Evolutionary conservation across 2,888 invertebrate genomes (phyloP).

Genomic region (Drosophila gaucha): DNA sequence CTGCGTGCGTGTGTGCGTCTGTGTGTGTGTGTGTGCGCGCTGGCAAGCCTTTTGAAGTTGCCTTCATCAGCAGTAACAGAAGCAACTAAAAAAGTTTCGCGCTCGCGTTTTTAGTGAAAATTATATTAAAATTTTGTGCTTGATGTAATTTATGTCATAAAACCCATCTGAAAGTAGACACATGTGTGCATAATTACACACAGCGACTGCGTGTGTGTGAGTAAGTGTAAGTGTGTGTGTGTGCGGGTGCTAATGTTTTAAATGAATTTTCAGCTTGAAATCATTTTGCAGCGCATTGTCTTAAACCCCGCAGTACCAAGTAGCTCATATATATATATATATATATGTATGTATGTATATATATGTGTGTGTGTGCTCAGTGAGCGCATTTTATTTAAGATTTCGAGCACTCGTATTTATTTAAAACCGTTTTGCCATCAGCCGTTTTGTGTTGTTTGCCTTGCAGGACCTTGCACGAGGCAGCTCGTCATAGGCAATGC

Average conservation of each 20-base stretch:
- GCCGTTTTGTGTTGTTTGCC: constrained; percentile 42
- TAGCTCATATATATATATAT: constrained; percentile 3
- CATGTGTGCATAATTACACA: constrained; percentile 62
- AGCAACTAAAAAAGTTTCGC: constrained; percentile 70
- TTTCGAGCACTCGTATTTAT: constrained; percentile 39
- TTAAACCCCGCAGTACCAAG: constrained; percentile 24
- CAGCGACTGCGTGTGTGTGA: constrained; percentile 11
- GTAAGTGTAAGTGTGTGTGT: constrained; percentile 14
- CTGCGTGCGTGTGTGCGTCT: constrained; percentile 4
- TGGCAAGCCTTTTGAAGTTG: constrained; percentile 40
- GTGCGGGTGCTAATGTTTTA: constrained; percentile 57
- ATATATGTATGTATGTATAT: neutral
- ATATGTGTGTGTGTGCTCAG: neutral
- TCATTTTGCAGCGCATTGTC: constrained; percentile 50
- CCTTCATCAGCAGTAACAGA: constrained; percentile 40
- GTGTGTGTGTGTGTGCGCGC: constrained; percentile 24
- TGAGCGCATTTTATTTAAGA: constrained; percentile 37
- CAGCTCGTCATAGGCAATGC: constrained; percentile 27
- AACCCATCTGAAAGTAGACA: constrained; percentile 53
- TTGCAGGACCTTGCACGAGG: constrained; percentile 19
- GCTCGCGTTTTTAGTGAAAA: constrained; percentile 82
- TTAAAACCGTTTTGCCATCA: constrained; percentile 45
- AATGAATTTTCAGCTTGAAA: constrained; percentile 69
- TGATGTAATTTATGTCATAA: constrained; percentile 83
- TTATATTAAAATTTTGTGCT: constrained; percentile 84